Percentiles rank a stretch among this genome's conserved stretches.
phyloP scores from a whole-genome alignment of 1,140 invertebrate genomes.

The Drosophila leontia region DNA sequence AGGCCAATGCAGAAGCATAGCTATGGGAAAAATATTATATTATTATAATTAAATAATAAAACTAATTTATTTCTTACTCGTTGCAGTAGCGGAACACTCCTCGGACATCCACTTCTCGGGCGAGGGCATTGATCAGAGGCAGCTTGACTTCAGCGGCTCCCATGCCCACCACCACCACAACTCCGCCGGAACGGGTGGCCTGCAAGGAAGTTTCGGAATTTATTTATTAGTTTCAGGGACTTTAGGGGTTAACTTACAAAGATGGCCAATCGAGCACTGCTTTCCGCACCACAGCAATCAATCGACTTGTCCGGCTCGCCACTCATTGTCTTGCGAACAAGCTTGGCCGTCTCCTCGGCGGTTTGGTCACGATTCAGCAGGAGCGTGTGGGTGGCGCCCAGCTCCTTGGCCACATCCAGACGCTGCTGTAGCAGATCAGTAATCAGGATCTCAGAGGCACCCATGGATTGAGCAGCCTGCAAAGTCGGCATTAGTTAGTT shows the following conservation, averaged over 20 bases:
- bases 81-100: conserved; percentile 97
- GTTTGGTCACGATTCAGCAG: conserved; percentile 86
- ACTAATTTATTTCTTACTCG: conserved; percentile 85
- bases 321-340: conserved; percentile 88
- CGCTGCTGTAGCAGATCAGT: conserved; percentile 92
- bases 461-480: conserved; percentile 92
- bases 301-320: conserved; percentile 91
- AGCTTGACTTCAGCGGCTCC: conserved; percentile 91
- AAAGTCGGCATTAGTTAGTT: neutral
- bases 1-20: conserved; percentile 93
- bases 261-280: conserved; percentile 91
- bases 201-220: conserved; percentile 71
- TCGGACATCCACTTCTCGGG: conserved; percentile 95
- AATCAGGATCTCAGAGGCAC: conserved; percentile 92
- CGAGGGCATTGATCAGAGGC: conserved; percentile 92
- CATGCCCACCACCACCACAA: conserved; percentile 94
- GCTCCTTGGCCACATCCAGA: conserved; percentile 91
- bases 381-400: conserved; percentile 92
- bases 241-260: conserved; percentile 51
- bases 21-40: conserved; percentile 31
- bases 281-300: conserved; percentile 94
- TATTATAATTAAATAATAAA: neutral
- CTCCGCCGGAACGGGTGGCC: conserved; percentile 94
- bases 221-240: neutral
- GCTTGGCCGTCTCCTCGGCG: conserved; percentile 87